Evolutionary conservation across 2,113 vertebrate genomes (phyloP), one percentile per base, ranked within the genome.

Genomic region (Cranoglanis bouderius): DNA sequence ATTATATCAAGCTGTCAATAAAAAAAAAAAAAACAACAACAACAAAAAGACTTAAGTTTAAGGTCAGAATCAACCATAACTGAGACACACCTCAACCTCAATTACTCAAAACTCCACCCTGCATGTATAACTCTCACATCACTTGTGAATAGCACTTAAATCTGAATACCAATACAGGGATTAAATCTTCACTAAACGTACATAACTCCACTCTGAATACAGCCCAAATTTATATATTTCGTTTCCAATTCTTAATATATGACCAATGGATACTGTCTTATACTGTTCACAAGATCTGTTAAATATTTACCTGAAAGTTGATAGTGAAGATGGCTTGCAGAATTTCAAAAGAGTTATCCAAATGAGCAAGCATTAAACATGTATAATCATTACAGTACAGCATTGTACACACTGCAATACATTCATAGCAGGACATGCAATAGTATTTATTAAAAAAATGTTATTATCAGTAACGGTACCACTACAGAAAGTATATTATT

Each of bases 401-500:
- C 84, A 70, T 9, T 26, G 43, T 51, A 85, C 53, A 85, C 63
- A 53, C 63, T 24, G 84, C 83, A 70, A 85, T 51, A 67, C n/a
- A 72, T 67, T 85, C 46, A 85, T 19, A 72, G 55, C 35, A 83
- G 24, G 35, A 83, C 81, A 83, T 83, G 81, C 81, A 59, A 29
- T 61, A 43, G 55, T 18, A 49, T 53, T 24, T 4, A 46, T 46
- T 46, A 46, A 35, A 7, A 1, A 5, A 35, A n/a, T n/a, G n/a
- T n/a, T n/a, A n/a, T n/a, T n/a, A 40, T 51, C 29, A n/a, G 3
- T 38, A 57, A 59, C 43, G n/a, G 3, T 38, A 57, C 9, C 51
- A 24, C 1, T 83, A 26, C 19, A 59, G 32, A 82, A 59, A 57
- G 46, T 8, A 49, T 49, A 10, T 49, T 49, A 8, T 46, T 46